These are phyloP conservation scores for Lochmaea crataegi DNA, from an alignment of 2,888 invertebrate species.

Conservation along the genomic window DNA sequence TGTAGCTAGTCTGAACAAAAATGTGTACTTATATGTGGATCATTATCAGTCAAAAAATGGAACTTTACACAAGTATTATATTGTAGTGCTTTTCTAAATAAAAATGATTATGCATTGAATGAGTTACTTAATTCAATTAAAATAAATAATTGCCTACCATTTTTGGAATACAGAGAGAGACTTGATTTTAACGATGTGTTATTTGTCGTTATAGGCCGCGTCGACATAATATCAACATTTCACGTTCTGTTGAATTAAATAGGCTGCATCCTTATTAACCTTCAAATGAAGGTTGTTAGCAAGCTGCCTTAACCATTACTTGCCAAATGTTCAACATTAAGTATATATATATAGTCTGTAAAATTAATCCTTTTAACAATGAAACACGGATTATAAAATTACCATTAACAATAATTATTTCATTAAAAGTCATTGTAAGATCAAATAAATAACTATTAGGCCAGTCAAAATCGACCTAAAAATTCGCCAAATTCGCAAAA, in stretches of 20 bases:
- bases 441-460: too few species aligned
- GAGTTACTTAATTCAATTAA: not conserved
- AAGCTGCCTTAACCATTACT: constrained; percentile 4
- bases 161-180: constrained; percentile 6
- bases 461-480: too few species aligned
- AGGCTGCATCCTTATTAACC: constrained; percentile 20
- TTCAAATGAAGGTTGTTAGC: constrained; percentile 14
- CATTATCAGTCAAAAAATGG: too few species aligned
- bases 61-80: too few species aligned
- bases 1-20: not conserved
- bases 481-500: too few species aligned
- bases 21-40: too few species aligned
- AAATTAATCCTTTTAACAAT: too few species aligned
- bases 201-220: not conserved
- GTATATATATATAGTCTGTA: not conserved
- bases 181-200: constrained; percentile 1
- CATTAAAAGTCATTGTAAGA: not conserved
- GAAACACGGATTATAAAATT: not conserved
- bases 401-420: not conserved
- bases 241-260: constrained; percentile 11
- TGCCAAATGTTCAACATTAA: constrained; percentile 5
- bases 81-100: not conserved
- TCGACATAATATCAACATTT: not conserved
- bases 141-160: constrained; percentile 14
- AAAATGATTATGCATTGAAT: not conserved